Percentiles rank a stretch among this genome's conserved stretches.
These are phyloP conservation scores for Gephyroberyx darwinii DNA, from an alignment of 2,797 vertebrate species.

Conservation along the genomic window DNA sequence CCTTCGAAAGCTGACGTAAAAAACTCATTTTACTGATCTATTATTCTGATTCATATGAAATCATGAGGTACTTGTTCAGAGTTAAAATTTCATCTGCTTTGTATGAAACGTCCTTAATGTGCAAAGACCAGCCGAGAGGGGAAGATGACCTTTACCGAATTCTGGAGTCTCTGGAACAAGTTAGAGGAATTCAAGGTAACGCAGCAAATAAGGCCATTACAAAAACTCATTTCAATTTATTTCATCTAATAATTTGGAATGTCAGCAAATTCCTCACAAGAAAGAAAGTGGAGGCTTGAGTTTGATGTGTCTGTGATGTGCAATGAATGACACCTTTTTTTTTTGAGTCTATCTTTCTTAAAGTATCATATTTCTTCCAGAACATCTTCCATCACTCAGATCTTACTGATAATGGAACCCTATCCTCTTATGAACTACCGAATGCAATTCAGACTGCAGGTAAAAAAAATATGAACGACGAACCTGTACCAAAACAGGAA, in stretches of 20 bases:
- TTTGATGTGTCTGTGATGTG: neutral
- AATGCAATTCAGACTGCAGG: conserved; percentile 40
- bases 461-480: neutral
- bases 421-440: conserved; percentile 41
- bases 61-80: neutral
- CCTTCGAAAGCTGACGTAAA: conserved; percentile 31
- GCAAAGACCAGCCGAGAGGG: conserved; percentile 35
- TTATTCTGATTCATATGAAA: neutral
- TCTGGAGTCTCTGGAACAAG: conserved; percentile 59
- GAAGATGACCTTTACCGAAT: conserved; percentile 47
- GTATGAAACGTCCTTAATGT: conserved; percentile 39
- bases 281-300: neutral
- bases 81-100: neutral
- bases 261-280: neutral
- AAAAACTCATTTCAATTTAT: neutral
- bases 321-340: neutral
- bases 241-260: neutral
- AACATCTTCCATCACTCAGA: conserved; percentile 43
- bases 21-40: neutral
- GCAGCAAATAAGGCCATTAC: neutral
- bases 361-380: too few species aligned
- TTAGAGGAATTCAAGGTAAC: conserved; percentile 55
- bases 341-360: neutral
- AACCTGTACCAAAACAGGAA: neutral
- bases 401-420: conserved; percentile 20